Evolutionary conservation across 2,888 invertebrate genomes (phyloP), one percentile per base, ranked within the genome.

Genomic region (Chirona hameri): DNA sequence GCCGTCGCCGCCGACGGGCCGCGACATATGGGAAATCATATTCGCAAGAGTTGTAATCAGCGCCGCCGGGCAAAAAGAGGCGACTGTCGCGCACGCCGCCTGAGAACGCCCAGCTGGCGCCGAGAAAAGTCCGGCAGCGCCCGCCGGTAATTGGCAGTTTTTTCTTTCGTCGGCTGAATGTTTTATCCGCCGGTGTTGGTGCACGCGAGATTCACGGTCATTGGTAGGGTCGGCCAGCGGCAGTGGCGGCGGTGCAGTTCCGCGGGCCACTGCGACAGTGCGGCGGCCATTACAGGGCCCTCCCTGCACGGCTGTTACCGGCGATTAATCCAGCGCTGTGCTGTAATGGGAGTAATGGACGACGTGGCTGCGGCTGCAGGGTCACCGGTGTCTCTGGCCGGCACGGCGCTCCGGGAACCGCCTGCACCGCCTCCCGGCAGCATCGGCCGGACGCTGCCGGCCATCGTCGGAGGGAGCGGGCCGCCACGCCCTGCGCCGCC

Each of bases 11-110:
- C 15, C 65, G 27, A 31, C 72, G 72, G 29, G 18, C 31, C 24
- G 76, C 76, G 76, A 76, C 76, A 46, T 46, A 76, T 76, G 76
- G 76, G 1, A 27, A 76, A 76, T 76, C 76, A 76, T 76, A 76
- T 76, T 76, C 46, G 76, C 39, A 1, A 76, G 76, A 76, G 39
- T 76, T 76, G 76, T 76, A 76, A 76, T 76, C 76, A 76, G 76
- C 76, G 76, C 46, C 76, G 39, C 9, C 39, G 76, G 39, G 76
- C 76, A 76, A 76, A 76, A 76, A 76, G 21, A 10, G 18, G 24
- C 76, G 76, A 76, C 39, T 76, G 76, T 46, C 39, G 76, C 39
- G 76, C 15, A 3, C 46, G 24, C 76, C 39, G 39, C 76, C 76
- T 76, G 76, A 76, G 76, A 76, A 46, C 76, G 46, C 24, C 0